These are phyloP conservation scores for Chroicocephalus ridibundus DNA, from an alignment of 2,113 vertebrate genomes.

Conservation along the genomic window DNA sequence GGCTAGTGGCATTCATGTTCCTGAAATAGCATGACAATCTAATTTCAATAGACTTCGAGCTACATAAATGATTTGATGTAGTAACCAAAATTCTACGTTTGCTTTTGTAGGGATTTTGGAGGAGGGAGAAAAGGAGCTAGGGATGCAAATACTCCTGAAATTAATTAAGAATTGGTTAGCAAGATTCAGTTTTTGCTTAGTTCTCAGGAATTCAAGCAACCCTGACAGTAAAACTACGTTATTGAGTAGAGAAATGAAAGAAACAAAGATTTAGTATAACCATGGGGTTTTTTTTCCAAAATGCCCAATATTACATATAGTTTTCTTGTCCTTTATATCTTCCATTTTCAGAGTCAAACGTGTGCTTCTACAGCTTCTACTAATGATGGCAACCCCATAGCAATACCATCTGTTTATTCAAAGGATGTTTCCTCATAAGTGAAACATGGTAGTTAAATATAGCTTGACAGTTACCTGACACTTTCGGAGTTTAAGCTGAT, in stretches of 20 bases:
- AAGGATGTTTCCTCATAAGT: conserved; percentile 9
- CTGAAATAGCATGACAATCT: neutral
- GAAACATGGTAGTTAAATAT: neutral
- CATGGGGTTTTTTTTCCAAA: neutral
- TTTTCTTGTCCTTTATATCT: neutral
- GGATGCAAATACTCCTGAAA: neutral
- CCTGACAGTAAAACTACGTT: neutral
- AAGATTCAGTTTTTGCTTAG: neutral
- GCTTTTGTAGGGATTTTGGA: neutral
- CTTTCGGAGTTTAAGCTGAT: neutral
- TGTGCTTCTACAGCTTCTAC: neutral
- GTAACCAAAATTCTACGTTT: neutral
- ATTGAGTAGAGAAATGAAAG: neutral
- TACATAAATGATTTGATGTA: neutral
- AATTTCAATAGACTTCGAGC: neutral
- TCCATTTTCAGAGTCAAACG: neutral
- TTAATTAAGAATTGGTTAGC: neutral
- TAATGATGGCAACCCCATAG: conserved; percentile 7
- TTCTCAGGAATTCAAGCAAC: neutral
- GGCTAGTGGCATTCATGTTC: neutral
- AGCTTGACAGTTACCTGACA: conserved; percentile 25
- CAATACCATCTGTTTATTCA: conserved; percentile 42
- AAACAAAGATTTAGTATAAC: neutral
- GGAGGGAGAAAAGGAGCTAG: neutral
- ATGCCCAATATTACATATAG: neutral